Conservation (phyloP, 2,113 vertebrate genomes). For the Percopsis transmontana region DNA sequence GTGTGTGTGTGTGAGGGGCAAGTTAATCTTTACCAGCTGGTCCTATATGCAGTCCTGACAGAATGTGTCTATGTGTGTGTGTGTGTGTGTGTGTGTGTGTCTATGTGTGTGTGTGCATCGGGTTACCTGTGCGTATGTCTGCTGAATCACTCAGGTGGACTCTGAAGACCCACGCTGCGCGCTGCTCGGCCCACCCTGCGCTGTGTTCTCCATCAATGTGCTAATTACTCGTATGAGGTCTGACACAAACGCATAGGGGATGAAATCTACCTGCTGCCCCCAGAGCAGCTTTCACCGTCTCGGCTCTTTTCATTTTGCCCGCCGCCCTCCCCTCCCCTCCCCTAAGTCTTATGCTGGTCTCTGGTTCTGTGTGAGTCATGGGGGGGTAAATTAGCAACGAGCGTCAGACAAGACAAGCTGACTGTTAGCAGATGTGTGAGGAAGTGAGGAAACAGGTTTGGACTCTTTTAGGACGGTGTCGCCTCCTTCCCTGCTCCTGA, state of each 20-base stretch:
- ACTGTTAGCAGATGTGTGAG: constrained; percentile 63
- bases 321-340: constrained; percentile 11
- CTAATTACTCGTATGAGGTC: constrained; percentile 53
- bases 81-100: constrained; percentile 1
- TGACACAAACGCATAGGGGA: constrained; percentile 53
- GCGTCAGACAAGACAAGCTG: constrained; percentile 53
- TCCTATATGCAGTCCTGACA: constrained; percentile 14
- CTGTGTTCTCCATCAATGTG: constrained; percentile 52
- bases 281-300: constrained; percentile 17
- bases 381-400: constrained; percentile 51
- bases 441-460: constrained; percentile 55
- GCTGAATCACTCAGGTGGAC: constrained; percentile 48
- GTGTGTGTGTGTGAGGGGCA: not conserved
- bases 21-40: constrained; percentile 23
- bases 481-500: not conserved
- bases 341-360: constrained; percentile 9
- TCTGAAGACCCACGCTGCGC: constrained; percentile 24
- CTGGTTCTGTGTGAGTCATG: constrained; percentile 39
- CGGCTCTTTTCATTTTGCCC: constrained; percentile 38
- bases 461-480: constrained; percentile 29
- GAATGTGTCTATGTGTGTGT: not conserved
- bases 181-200: not conserved
- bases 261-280: constrained; percentile 50
- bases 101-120: constrained; percentile 24
- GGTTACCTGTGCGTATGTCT: constrained; percentile 34